A percentile compares a stretch with the other conserved stretches of the same genome.
Evolutionary conservation across 2,797 vertebrate genomes (phyloP).

Genomic region (Babyrousa celebensis): DNA sequence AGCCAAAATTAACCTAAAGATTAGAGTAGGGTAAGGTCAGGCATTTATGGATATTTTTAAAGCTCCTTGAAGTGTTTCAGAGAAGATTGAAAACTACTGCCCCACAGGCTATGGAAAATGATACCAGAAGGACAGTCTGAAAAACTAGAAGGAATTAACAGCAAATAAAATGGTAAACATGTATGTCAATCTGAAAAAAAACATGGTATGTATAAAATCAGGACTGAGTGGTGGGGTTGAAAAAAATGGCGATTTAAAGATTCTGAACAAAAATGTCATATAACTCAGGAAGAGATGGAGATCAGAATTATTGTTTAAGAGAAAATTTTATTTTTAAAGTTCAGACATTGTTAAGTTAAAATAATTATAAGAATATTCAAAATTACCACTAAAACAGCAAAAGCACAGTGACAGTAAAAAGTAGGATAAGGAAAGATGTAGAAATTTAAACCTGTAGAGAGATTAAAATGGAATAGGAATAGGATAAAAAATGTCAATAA

Average conservation of each 20-base stretch:
- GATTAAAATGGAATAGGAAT: neutral
- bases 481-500: neutral
- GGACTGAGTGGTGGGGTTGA: neutral
- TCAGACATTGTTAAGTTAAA: conserved; percentile 19
- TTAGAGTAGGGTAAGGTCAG: neutral
- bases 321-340: neutral
- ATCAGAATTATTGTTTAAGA: conserved; percentile 30
- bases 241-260: conserved; percentile 13
- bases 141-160: neutral
- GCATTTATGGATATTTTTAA: neutral
- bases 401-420: neutral
- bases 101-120: neutral
- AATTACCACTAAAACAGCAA: conserved; percentile 5
- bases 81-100: neutral
- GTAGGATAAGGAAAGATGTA: neutral
- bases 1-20: conserved; percentile 1
- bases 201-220: neutral
- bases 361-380: conserved; percentile 46
- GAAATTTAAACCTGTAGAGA: conserved; percentile 14
- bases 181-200: neutral
- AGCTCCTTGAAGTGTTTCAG: neutral
- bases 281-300: neutral
- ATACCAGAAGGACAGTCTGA: neutral
- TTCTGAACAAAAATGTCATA: conserved; percentile 18
- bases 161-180: conserved; percentile 28